Evolutionary conservation across 1,140 invertebrate species (phyloP).

Genomic region (Apis cerana): DNA sequence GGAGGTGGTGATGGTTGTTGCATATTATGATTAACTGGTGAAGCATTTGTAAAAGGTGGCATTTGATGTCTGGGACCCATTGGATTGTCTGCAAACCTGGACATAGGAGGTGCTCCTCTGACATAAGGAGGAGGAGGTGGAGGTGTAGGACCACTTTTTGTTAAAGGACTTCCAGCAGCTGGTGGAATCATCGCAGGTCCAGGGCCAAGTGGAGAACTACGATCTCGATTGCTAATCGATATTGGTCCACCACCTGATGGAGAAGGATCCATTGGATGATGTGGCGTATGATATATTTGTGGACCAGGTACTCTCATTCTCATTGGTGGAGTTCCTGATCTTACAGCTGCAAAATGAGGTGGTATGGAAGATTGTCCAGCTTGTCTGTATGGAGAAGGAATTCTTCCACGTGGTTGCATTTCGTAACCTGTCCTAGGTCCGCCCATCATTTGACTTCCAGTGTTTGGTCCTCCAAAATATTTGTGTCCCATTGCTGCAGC

Average conservation of each 20-base stretch:
- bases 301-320: slow-evolving; percentile 76
- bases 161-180: slow-evolving; percentile 73
- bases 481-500: slow-evolving; percentile 80
- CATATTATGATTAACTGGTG: slow-evolving; percentile 66
- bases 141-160: slow-evolving; percentile 77
- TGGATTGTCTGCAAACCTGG: slow-evolving; percentile 70
- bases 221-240: slow-evolving; percentile 76
- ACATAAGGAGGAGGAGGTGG: slow-evolving; percentile 76
- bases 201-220: slow-evolving; percentile 74
- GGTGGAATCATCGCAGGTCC: slow-evolving; percentile 75
- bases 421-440: slow-evolving; percentile 76
- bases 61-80: slow-evolving; percentile 76
- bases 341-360: slow-evolving; percentile 76
- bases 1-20: slow-evolving; percentile 77
- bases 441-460: slow-evolving; percentile 72
- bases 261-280: slow-evolving; percentile 82
- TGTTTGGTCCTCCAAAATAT: slow-evolving; percentile 76
- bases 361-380: slow-evolving; percentile 74
- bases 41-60: slow-evolving; percentile 74
- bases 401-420: slow-evolving; percentile 75
- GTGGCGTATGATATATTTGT: slow-evolving; percentile 80
- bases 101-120: slow-evolving; percentile 67
- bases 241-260: slow-evolving; percentile 82
- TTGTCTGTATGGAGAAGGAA: slow-evolving; percentile 79
- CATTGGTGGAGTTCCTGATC: slow-evolving; percentile 78